Evolutionary conservation across 2,888 invertebrate genomes (phyloP).

Genomic region (Lithophane semibrunnea): DNA sequence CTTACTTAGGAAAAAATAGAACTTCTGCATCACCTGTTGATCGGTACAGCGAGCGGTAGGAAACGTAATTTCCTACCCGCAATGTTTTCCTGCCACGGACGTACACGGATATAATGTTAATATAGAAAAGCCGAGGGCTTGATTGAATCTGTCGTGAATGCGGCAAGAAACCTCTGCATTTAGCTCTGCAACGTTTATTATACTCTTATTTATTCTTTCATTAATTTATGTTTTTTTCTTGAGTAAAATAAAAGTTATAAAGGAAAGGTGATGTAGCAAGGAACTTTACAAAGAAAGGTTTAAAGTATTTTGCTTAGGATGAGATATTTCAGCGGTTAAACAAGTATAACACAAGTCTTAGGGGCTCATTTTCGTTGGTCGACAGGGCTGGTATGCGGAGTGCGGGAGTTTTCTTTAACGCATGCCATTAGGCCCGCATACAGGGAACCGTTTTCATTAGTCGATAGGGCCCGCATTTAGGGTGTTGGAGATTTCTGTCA

Average conservation of each 20-base stretch:
- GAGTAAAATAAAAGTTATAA: neutral
- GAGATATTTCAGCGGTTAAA: neutral
- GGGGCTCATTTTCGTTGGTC: no score
- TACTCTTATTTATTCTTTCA: constrained; percentile 28
- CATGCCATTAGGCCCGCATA: no score
- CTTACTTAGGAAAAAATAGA: neutral
- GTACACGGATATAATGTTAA: constrained; percentile 74
- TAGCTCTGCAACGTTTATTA: constrained; percentile 31
- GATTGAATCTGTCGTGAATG: constrained; percentile 65
- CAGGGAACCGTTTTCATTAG: no score
- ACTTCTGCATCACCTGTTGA: constrained; percentile 32
- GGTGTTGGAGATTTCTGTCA: no score
- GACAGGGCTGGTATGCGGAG: no score
- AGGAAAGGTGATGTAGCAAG: neutral
- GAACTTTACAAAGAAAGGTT: neutral
- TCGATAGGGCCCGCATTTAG: no score
- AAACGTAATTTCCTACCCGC: constrained; percentile 79
- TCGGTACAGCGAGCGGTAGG: constrained; percentile 57
- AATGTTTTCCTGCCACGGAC: constrained; percentile 79
- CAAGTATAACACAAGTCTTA: neutral
- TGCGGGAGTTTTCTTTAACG: no score
- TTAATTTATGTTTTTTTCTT: constrained; percentile 11
- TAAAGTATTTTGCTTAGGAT: neutral
- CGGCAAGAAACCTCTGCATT: constrained; percentile 51
- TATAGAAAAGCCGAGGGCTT: constrained; percentile 68